These are phyloP conservation scores for Cyrtonyx montezumae DNA, from an alignment of 2,113 vertebrate genomes.

Conservation along the genomic window DNA sequence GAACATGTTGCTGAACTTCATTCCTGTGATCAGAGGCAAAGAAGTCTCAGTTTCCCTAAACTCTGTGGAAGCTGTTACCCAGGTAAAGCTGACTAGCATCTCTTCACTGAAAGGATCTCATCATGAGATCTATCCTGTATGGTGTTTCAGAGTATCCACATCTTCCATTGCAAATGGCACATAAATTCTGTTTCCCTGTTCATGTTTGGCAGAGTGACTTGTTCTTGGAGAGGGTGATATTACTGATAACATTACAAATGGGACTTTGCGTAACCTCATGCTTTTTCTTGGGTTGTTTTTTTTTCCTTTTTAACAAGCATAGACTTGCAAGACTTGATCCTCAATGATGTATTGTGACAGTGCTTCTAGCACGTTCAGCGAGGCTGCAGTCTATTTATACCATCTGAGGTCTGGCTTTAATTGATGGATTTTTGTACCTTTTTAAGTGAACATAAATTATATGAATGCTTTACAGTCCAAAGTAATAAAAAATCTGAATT, in stretches of 20 bases:
- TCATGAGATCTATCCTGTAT: background rate
- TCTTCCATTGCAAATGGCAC: background rate
- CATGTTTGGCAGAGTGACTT: background rate
- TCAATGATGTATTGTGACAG: background rate
- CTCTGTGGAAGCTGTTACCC: background rate
- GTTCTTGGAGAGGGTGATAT: background rate
- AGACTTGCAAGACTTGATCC: background rate
- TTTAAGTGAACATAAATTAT: slow-evolving; percentile 59
- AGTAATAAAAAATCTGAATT: slow-evolving; percentile 59
- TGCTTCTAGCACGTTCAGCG: background rate
- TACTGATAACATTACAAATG: background rate
- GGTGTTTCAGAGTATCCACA: background rate
- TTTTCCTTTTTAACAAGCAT: background rate
- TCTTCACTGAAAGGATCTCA: background rate
- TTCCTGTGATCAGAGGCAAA: background rate
- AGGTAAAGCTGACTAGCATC: background rate
- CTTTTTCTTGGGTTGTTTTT: background rate
- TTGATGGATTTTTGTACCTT: slow-evolving; percentile 32
- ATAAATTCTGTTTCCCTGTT: background rate
- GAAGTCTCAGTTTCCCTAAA: background rate
- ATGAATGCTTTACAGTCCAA: background rate
- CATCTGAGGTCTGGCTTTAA: background rate
- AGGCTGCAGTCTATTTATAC: background rate
- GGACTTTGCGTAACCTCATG: background rate
- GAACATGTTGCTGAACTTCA: background rate